phyloP scores from a whole-genome alignment of 1,140 invertebrate genomes.

The Brachionus asplanchnoidis region DNA sequence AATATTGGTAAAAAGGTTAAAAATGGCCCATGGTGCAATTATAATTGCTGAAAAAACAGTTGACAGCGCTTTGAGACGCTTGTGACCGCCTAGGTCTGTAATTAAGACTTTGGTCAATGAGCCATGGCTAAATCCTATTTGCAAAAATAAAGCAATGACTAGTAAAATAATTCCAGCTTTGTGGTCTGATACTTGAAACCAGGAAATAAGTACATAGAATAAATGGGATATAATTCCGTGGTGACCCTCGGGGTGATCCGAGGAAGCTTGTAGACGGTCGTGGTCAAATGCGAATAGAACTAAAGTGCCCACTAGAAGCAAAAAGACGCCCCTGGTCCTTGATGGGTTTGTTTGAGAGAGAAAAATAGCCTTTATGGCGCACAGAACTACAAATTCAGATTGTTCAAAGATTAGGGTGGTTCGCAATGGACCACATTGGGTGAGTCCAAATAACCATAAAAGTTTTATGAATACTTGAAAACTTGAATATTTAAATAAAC shows the following conservation, averaged over 20 bases:
- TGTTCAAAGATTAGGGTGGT: constrained; percentile 60
- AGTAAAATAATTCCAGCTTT: constrained; percentile 60
- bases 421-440: constrained; percentile 58
- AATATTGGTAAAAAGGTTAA: constrained; percentile 51
- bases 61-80: constrained; percentile 58
- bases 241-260: constrained; percentile 46
- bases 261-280: constrained; percentile 51
- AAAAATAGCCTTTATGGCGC: constrained; percentile 56
- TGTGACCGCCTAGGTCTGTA: constrained; percentile 59
- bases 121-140: constrained; percentile 52
- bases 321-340: constrained; percentile 53
- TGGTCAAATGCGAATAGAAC: constrained; percentile 59
- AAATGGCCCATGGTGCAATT: constrained; percentile 56
- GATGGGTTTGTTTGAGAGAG: constrained; percentile 46
- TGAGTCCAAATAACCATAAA: constrained; percentile 59
- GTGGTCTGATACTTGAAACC: constrained; percentile 59
- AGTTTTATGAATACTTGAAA: constrained; percentile 56
- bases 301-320: constrained; percentile 56
- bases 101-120: constrained; percentile 57
- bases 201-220: constrained; percentile 58
- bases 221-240: constrained; percentile 57
- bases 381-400: constrained; percentile 57
- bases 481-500: constrained; percentile 54
- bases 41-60: constrained; percentile 53
- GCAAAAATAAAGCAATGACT: constrained; percentile 54